Conservation (phyloP, 2,888 invertebrate genomes). For the Pyrrhia umbra region DNA sequence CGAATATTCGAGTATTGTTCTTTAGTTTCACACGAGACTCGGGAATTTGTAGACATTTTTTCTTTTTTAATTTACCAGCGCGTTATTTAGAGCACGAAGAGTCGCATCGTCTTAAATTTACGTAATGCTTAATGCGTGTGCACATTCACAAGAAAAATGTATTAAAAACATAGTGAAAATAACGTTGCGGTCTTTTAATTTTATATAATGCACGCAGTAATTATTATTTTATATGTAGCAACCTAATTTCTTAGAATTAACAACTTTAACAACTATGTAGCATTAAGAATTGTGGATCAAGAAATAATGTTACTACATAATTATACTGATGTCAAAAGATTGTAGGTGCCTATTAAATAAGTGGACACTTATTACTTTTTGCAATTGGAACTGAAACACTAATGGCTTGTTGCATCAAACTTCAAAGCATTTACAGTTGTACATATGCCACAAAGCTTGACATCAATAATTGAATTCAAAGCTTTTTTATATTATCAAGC, state of each 20-base stretch:
- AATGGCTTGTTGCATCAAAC: too few species aligned
- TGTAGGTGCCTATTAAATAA: not conserved
- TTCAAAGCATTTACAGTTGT: too few species aligned
- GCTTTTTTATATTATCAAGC: too few species aligned
- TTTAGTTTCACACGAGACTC: conserved; percentile 67
- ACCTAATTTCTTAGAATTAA: conserved; percentile 48
- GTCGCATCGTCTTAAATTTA: conserved; percentile 67
- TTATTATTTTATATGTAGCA: conserved; percentile 56
- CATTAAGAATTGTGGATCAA: conserved; percentile 10
- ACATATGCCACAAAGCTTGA: too few species aligned
- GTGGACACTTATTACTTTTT: not conserved
- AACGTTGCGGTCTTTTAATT: conserved; percentile 58
- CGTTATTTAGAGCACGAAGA: conserved; percentile 74
- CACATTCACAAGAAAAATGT: conserved; percentile 46
- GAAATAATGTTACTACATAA: conserved; percentile 12
- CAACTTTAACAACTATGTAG: conserved; percentile 4
- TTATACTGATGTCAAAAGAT: not conserved
- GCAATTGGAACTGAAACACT: not conserved
- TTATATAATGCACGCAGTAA: conserved; percentile 49
- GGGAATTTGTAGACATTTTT: conserved; percentile 61
- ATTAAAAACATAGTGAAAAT: conserved; percentile 44
- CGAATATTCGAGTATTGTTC: conserved; percentile 29
- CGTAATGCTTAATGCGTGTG: conserved; percentile 67
- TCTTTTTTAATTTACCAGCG: conserved; percentile 70
- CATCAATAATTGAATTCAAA: too few species aligned